Percentiles rank a stretch among this genome's conserved stretches.
These are phyloP conservation scores for Mizuhopecten yessoensis DNA, from an alignment of 1,140 invertebrate genomes.

Conservation along the genomic window DNA sequence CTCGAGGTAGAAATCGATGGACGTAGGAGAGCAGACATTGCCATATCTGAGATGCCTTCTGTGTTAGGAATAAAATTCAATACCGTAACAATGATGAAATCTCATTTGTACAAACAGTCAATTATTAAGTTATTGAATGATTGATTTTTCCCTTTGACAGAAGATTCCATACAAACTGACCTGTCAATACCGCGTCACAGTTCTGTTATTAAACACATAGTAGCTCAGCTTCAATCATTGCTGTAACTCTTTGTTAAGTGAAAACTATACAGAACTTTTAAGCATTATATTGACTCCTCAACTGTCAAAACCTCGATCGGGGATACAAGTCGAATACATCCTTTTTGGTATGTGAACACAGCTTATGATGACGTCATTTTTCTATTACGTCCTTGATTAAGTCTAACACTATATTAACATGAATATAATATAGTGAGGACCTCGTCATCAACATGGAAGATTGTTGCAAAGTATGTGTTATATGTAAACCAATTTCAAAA, in stretches of 20 bases:
- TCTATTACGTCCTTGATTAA: not conserved
- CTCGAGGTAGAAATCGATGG: not conserved
- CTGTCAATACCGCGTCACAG: not conserved
- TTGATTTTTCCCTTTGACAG: slow-evolving; percentile 32
- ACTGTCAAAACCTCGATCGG: not conserved
- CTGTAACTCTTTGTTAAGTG: not conserved
- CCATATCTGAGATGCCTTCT: not conserved
- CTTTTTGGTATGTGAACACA: not conserved
- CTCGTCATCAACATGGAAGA: no score
- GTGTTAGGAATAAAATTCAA: slow-evolving; percentile 25
- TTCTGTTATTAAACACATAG: not conserved
- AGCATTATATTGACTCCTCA: not conserved
- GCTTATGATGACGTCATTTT: not conserved
- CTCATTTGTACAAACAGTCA: slow-evolving; percentile 38
- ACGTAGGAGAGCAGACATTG: not conserved
- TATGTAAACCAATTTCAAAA: no score
- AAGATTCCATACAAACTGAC: slow-evolving; percentile 2
- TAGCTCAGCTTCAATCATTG: not conserved
- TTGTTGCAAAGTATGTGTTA: no score
- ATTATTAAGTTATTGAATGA: slow-evolving; percentile 32
- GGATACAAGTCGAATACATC: not conserved
- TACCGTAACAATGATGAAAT: slow-evolving; percentile 39
- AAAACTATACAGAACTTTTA: not conserved
- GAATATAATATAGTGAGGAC: no score
- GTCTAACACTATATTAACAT: no score